These are phyloP conservation scores for Cryptocephalus primarius DNA, from an alignment of 2,888 invertebrate genomes.

Conservation along the genomic window DNA sequence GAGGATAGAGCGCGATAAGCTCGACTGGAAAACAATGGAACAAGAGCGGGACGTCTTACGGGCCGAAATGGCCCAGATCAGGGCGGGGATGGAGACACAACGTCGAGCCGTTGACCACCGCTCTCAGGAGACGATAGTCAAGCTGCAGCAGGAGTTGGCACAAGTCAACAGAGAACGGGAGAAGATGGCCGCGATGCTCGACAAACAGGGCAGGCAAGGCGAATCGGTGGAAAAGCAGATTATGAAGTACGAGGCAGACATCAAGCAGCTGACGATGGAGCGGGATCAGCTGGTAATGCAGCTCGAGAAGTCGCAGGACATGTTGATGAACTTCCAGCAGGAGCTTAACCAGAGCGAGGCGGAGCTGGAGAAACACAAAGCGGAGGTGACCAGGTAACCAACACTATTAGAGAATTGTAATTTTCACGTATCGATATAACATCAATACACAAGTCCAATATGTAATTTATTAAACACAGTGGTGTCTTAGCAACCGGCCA, in stretches of 20 bases:
- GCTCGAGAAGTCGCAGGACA: conserved; percentile 85
- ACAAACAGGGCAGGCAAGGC: conserved; percentile 67
- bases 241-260: conserved; percentile 72
- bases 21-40: conserved; percentile 59
- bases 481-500: no score
- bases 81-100: conserved; percentile 53
- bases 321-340: conserved; percentile 87
- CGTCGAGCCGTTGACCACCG: conserved; percentile 54
- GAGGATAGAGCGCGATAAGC: conserved; percentile 60
- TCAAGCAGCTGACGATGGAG: conserved; percentile 76
- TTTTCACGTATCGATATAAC: no score
- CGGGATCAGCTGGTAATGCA: conserved; percentile 80
- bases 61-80: conserved; percentile 55
- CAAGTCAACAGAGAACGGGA: conserved; percentile 50
- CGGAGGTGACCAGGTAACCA: conserved; percentile 57
- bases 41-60: conserved; percentile 63
- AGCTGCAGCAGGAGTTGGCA: conserved; percentile 62
- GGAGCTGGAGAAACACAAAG: conserved; percentile 69
- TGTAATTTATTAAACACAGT: no score
- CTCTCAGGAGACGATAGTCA: conserved; percentile 60
- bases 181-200: conserved; percentile 65
- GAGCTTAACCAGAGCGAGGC: conserved; percentile 75
- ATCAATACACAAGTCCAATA: no score
- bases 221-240: conserved; percentile 78
- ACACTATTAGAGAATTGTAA: no score